Evolutionary conservation across 2,113 vertebrate species (phyloP).

Genomic region (Semnornis frantzii): DNA sequence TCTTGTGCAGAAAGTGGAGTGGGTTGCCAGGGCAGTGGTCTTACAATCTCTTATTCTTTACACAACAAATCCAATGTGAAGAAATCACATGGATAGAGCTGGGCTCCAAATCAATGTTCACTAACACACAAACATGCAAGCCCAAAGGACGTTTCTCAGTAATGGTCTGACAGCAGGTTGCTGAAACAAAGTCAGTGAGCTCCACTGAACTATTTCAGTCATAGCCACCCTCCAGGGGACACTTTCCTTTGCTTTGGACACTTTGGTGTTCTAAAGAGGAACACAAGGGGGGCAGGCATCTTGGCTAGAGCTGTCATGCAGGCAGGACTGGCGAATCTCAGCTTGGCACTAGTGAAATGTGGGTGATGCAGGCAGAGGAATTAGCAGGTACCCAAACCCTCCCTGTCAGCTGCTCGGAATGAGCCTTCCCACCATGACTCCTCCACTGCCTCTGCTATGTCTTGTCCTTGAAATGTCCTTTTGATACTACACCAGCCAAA

Average conservation of each 20-base stretch:
- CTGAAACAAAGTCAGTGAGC: background rate
- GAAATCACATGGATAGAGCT: background rate
- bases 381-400: background rate
- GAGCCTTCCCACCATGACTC: background rate
- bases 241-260: background rate
- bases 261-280: background rate
- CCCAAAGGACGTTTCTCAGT: background rate
- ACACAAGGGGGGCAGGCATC: background rate
- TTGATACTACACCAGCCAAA: background rate
- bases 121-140: background rate
- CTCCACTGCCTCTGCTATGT: background rate
- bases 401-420: background rate
- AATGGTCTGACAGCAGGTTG: background rate
- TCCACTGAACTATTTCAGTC: background rate
- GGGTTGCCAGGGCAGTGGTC: background rate
- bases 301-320: background rate
- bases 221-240: rapidly evolving
- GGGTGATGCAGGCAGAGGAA: background rate
- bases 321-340: background rate
- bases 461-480: background rate
- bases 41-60: background rate
- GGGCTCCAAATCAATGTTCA: background rate
- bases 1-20: background rate
- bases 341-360: background rate
- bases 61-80: background rate